phyloP scores from a whole-genome alignment of 2,113 vertebrate genomes.

The Capricornis sumatraensis region DNA sequence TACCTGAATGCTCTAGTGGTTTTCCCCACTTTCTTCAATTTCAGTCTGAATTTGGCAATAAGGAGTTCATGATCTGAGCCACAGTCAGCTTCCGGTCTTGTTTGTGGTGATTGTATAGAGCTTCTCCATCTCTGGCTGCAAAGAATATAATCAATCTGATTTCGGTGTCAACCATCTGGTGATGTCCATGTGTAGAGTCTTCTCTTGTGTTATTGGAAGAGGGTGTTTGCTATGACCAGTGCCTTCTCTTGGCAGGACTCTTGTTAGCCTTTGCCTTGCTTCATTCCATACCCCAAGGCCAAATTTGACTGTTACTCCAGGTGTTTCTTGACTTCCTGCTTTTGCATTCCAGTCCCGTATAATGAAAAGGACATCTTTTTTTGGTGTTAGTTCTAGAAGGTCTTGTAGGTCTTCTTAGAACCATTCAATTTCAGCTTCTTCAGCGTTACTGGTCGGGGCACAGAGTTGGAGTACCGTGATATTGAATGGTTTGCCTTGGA shows the following conservation, averaged over 20 bases:
- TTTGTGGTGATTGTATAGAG: neutral
- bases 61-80: neutral
- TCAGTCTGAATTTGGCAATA: neutral
- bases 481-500: neutral
- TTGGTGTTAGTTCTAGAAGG: neutral
- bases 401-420: neutral
- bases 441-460: accelerated
- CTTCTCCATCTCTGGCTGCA: neutral
- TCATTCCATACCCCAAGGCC: neutral
- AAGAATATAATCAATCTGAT: neutral
- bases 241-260: neutral
- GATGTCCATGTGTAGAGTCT: neutral
- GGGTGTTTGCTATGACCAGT: neutral
- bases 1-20: neutral
- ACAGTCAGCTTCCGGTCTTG: neutral
- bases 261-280: neutral
- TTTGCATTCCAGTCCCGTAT: neutral
- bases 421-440: neutral
- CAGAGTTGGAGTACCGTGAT: neutral
- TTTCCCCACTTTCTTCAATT: neutral
- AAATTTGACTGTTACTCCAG: neutral
- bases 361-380: neutral
- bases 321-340: neutral
- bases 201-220: neutral
- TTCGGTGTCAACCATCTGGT: neutral